phyloP scores from a whole-genome alignment of 2,113 vertebrate species.

The Thinocorus orbignyianus region DNA sequence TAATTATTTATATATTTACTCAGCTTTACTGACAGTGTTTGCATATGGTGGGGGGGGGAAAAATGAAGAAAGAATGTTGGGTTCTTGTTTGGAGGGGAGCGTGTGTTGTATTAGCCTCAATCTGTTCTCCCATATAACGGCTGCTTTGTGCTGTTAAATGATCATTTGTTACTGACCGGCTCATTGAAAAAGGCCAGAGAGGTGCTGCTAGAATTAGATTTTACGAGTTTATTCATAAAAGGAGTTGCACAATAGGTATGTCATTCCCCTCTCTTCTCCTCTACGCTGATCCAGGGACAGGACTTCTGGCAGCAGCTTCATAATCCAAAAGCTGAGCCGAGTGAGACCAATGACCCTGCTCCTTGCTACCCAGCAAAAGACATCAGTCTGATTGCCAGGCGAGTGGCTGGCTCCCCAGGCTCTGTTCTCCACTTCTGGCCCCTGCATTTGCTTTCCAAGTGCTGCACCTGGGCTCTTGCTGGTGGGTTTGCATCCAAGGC shows the following conservation, averaged over 20 bases:
- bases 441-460: neutral
- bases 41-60: neutral
- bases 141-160: slow-evolving; percentile 25
- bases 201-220: neutral
- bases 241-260: neutral
- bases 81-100: neutral
- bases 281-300: neutral
- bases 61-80: neutral
- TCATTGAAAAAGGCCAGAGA: slow-evolving; percentile 13
- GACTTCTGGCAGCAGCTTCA: neutral
- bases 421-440: accelerated
- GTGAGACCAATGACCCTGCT: neutral
- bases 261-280: neutral
- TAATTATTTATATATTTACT: slow-evolving; percentile 71
- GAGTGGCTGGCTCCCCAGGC: accelerated
- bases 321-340: neutral
- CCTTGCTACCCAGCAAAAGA: neutral
- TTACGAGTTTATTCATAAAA: neutral
- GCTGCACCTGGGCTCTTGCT: neutral
- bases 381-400: accelerated
- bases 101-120: neutral
- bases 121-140: neutral
- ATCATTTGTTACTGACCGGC: neutral
- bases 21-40: slow-evolving; percentile 50
- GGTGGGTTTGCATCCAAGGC: neutral